Evolutionary conservation across 2,888 invertebrate genomes (phyloP).

Genomic region (Empis livida): DNA sequence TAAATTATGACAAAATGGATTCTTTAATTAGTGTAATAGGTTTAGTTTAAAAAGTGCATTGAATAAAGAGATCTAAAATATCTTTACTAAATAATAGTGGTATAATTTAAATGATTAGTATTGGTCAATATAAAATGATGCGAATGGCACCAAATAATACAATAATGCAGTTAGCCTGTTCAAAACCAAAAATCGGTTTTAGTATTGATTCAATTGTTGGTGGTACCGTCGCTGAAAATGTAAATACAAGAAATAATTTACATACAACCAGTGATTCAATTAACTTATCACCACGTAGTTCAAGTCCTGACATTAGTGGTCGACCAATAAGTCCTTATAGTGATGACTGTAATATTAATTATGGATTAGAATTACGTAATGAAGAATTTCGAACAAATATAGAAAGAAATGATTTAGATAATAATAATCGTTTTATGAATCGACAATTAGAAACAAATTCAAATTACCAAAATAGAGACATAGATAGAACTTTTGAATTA

Average conservation of each 20-base stretch:
- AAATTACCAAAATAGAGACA: no score
- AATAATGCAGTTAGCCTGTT: constrained; percentile 22
- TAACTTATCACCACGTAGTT: constrained; percentile 11
- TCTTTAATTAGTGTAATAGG: no score
- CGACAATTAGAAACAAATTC: no score
- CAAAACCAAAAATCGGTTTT: constrained; percentile 87
- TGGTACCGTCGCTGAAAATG: constrained; percentile 9
- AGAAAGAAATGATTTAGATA: background rate
- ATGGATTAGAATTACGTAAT: constrained; percentile 21
- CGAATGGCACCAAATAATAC: constrained; percentile 63
- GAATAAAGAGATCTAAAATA: no score
- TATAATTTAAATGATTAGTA: constrained; percentile 29
- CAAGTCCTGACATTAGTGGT: constrained; percentile 6
- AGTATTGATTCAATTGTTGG: constrained; percentile 91
- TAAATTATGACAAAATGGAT: no score
- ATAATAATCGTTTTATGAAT: background rate
- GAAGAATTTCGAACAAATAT: constrained; percentile 3
- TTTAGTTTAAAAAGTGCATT: no score
- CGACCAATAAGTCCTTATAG: constrained; percentile 11
- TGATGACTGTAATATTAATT: constrained; percentile 11
- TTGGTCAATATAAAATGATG: constrained; percentile 55
- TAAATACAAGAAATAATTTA: constrained; percentile 21
- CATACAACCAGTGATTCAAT: constrained; percentile 1
- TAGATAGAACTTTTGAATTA: no score
- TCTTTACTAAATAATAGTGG: no score